Evolutionary conservation across 2,888 invertebrate species (phyloP).

Genomic region (Caenorhabditis sulstoni): DNA sequence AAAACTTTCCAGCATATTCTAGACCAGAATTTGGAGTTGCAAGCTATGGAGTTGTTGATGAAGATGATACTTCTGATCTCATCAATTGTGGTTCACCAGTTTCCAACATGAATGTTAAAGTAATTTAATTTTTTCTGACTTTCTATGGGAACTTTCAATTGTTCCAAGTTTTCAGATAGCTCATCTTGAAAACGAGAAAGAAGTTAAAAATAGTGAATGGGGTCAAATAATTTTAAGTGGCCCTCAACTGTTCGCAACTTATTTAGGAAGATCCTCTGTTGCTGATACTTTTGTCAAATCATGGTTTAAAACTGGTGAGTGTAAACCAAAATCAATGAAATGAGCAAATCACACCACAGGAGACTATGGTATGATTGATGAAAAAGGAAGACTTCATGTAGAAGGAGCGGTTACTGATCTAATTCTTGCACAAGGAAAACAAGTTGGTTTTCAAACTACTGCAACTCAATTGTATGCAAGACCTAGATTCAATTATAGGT

Average conservation of each 20-base stretch:
- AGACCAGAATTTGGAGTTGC: constrained; percentile 60
- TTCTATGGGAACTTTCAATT: neutral
- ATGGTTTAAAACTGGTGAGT: constrained; percentile 55
- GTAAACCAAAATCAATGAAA: no score
- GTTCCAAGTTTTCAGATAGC: constrained; percentile 55
- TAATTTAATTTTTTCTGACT: constrained; percentile 21
- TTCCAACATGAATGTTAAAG: constrained; percentile 57
- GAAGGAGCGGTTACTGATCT: constrained; percentile 41
- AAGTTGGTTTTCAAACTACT: constrained; percentile 1
- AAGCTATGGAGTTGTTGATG: constrained; percentile 44
- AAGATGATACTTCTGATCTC: constrained; percentile 13
- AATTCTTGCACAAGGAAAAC: constrained; percentile 26
- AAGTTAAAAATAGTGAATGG: constrained; percentile 45
- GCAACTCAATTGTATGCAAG: no score
- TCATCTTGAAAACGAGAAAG: constrained; percentile 40
- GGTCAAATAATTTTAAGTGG: constrained; percentile 51
- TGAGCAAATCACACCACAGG: constrained; percentile 13
- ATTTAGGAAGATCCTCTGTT: neutral
- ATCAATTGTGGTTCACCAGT: constrained; percentile 51
- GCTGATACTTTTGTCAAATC: constrained; percentile 15
- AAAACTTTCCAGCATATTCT: constrained; percentile 57
- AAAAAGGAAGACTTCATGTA: constrained; percentile 46
- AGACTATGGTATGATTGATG: constrained; percentile 61
- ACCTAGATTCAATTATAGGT: constrained; percentile 36
- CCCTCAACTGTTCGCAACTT: constrained; percentile 17